A percentile compares a stretch with the other conserved stretches of the same genome.
Conservation (phyloP, 2,113 vertebrate genomes). For the Montifringilla adamsi region DNA sequence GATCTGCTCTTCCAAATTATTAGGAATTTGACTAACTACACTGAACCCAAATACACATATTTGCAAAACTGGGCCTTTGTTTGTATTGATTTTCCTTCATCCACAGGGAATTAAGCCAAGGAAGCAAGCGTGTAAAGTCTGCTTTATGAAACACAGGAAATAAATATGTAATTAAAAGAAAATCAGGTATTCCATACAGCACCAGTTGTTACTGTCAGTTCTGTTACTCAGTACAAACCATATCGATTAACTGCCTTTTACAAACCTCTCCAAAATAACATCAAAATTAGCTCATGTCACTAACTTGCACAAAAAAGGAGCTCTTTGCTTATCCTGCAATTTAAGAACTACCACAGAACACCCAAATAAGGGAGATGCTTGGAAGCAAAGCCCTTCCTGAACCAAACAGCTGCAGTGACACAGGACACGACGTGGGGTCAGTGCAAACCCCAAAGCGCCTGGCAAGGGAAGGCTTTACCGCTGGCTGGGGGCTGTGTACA, state of each 20-base stretch:
- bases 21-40: neutral
- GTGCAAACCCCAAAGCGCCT: neutral
- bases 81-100: neutral
- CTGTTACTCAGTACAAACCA: neutral
- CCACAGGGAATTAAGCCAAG: neutral
- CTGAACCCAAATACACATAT: neutral
- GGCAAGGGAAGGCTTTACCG: neutral
- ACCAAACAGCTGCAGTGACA: neutral
- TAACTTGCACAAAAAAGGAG: neutral
- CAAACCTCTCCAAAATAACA: neutral
- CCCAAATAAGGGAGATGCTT: neutral
- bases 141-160: neutral
- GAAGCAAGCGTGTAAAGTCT: neutral
- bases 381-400: neutral
- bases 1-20: neutral
- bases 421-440: accelerated
- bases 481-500: too few species aligned
- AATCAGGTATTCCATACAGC: neutral
- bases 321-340: neutral
- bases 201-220: neutral
- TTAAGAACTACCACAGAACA: neutral
- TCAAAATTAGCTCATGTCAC: neutral
- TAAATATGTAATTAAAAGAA: neutral
- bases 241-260: neutral
- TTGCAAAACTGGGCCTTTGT: neutral